phyloP scores from a whole-genome alignment of 2,888 invertebrate species.

The Bombylius discolor region DNA sequence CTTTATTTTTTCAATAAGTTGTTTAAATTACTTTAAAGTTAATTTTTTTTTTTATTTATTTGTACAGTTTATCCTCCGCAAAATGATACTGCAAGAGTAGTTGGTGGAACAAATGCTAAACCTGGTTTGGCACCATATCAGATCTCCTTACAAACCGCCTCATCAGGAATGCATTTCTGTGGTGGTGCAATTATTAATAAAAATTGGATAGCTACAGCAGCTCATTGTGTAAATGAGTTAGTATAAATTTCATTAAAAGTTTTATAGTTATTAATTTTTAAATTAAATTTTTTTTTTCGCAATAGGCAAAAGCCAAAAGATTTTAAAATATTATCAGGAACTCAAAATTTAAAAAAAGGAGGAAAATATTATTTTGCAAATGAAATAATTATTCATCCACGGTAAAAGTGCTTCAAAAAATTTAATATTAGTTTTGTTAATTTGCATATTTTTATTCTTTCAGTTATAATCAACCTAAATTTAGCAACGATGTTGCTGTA shows the following conservation, averaged over 20 bases:
- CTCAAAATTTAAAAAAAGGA: conserved; percentile 24
- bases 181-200: conserved; percentile 29
- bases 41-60: background rate
- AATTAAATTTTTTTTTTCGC: no score
- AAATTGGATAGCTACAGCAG: conserved; percentile 29
- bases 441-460: background rate
- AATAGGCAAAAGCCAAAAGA: conserved; percentile 19
- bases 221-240: conserved; percentile 25
- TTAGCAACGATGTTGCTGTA: conserved; percentile 54
- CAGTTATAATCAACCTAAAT: conserved; percentile 19
- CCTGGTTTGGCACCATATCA: conserved; percentile 23
- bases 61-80: background rate
- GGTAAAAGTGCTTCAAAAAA: background rate
- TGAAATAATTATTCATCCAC: conserved; percentile 20
- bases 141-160: conserved; percentile 26
- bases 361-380: conserved; percentile 23
- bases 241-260: background rate
- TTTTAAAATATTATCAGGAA: conserved; percentile 26
- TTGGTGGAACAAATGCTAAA: conserved; percentile 4
- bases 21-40: no score
- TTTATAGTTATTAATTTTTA: no score
- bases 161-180: conserved; percentile 28
- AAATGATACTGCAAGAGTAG: background rate
- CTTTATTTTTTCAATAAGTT: no score
- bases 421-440: background rate